Base-by-base conservation (phyloP, 2,797 vertebrate species). In the Heterohyrax brucei region DNA sequence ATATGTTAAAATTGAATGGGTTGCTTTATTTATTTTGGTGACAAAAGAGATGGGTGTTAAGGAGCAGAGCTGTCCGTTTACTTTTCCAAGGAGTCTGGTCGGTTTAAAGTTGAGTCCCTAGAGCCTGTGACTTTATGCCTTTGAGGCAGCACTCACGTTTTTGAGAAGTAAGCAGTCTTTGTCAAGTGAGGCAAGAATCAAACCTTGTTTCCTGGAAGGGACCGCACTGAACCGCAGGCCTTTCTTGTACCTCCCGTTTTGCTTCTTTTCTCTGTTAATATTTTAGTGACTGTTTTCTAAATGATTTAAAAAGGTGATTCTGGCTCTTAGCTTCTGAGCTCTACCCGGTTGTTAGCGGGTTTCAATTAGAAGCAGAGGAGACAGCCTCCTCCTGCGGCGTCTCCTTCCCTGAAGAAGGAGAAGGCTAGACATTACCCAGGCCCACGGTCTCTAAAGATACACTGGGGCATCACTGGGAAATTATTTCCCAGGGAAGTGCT, bases 81-180 rank as follows among this genome's bases (percentile, higher is more conserved):
- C 88, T 95, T 95, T 75, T 61, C 92, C 53, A 89, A 53, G 64
- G 30, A 91, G 46, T 70, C 62, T 94, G 84, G 5, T 72, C 93
- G 59, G 76, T 75, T 95, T 91, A 94, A 96, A 95, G 87, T 28
- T 96, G 88, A 72, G 46, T 68, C 3, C 12, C 96, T 50, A 26
- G 85, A 81, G 30, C 61, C 4, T 61, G 18, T 95, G 96, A 77
- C 72, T 96, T 97, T 87, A 8, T 97, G 46, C 89, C 92, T 96
- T 80, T 59, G 21, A 96, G 91, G 89, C 88, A 95, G 30, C 91
- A 73, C 94, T 96, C 97, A 91, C n/a, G 80, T 94, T 98, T 98
- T 97, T 95, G 73, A 97, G 78, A 97, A 96, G 94, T 87, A 95
- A 97, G 97, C 80, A 96, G n/a, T 92, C 90, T 96, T 79, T 92